phyloP scores from a whole-genome alignment of 2,797 vertebrate genomes.

The Enteromius trimaculatus region DNA sequence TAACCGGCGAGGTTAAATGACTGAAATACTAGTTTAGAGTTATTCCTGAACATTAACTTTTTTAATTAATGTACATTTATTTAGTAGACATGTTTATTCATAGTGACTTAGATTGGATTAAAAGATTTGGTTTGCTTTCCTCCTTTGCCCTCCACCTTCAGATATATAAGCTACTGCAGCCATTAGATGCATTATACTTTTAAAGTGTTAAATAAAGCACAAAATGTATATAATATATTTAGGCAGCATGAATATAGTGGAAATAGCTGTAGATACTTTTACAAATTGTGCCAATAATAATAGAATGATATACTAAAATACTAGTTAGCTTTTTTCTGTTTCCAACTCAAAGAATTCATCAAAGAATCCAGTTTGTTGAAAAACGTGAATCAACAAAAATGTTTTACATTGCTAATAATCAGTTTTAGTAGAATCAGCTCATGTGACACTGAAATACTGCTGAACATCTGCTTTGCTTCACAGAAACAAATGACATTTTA shows the following conservation, averaged over 20 bases:
- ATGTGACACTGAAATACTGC: too few relatives aligned
- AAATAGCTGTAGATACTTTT: background rate
- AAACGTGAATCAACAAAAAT: background rate
- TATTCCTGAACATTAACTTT: background rate
- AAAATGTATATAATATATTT: background rate
- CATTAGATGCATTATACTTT: background rate
- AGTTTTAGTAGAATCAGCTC: too few relatives aligned
- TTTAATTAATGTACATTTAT: background rate
- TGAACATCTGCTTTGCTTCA: too few relatives aligned
- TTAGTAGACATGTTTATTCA: background rate
- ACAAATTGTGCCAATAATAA: background rate
- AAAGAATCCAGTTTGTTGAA: background rate
- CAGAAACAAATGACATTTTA: too few relatives aligned
- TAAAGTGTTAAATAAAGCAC: background rate
- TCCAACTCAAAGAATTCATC: background rate
- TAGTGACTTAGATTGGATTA: background rate
- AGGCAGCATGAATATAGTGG: background rate
- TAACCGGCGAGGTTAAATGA: conserved; percentile 13
- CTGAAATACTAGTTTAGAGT: background rate
- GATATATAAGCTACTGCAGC: background rate
- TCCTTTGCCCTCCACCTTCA: background rate
- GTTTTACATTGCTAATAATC: too few relatives aligned
- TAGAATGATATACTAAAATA: too few relatives aligned
- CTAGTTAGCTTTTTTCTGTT: too few relatives aligned
- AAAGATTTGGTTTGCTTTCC: too few relatives aligned